Conservation (phyloP, 2,797 vertebrate species). For the Geotrypetes seraphini region DNA sequence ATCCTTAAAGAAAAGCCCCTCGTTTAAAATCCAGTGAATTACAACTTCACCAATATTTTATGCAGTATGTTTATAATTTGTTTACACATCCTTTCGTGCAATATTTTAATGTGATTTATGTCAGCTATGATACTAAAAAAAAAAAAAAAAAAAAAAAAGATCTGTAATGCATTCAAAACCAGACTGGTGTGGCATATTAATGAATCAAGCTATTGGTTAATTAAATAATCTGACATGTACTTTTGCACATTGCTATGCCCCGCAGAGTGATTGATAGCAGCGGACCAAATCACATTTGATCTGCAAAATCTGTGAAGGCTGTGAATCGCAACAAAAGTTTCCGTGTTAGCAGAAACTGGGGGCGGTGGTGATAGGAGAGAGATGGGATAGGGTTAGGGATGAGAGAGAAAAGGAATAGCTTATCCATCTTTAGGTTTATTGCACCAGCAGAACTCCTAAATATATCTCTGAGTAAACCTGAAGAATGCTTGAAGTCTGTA, state of each 20-base stretch:
- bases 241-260: not conserved
- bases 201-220: not conserved
- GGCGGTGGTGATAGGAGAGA: accelerated
- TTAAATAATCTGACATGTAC: conserved; percentile 2
- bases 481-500: no score
- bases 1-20: no score
- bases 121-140: no score
- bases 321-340: not conserved
- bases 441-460: no score
- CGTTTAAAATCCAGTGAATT: no score
- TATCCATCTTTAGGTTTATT: no score
- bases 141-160: not conserved
- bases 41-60: no score
- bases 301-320: conserved; percentile 8
- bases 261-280: conserved; percentile 5
- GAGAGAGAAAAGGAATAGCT: not conserved
- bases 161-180: not conserved
- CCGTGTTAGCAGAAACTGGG: no score
- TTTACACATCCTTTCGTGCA: no score
- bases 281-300: conserved; percentile 2
- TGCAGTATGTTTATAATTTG: conserved; percentile 5
- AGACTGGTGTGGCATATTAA: not conserved
- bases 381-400: not conserved
- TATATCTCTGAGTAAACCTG: no score
- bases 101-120: no score